Evolutionary conservation across 2,797 vertebrate genomes (phyloP), one percentile per base, ranked within the genome.

Genomic region (Micropoecilia bifurca): DNA sequence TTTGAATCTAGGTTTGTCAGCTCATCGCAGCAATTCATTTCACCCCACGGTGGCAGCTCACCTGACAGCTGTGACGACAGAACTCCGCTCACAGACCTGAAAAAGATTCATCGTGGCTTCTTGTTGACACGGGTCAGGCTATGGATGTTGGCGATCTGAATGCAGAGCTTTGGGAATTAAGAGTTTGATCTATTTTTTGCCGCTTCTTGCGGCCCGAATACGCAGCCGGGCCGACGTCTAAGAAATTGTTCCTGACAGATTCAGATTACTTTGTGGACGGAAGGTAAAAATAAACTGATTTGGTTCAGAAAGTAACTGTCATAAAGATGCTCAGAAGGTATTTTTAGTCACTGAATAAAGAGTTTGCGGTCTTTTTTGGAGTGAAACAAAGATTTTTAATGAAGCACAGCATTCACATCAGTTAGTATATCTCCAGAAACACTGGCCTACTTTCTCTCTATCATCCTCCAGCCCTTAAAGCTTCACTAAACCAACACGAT

Each of bases 361-460:
- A 55, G 45, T 77, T 79, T 14, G 43, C 2, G 1, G 36, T 53
- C 43, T 57, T 53, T 33, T 77, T 20, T 82, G 77, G 57, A 74
- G n/a, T 50, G 46, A 76, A 79, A 85, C 79, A 87, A 76, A 61
- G 59, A 75, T 12, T n/a, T 68, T 78, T 75, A 76, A 71, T 79
- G 48, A 83, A 74, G 63, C 63, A 75, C 76, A 77, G 75, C 71
- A 47, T 88, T 89, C 79, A 86, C 91, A 72, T 83, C 87, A 88
- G 86, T 90, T 90, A 81, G 63, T 79, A 81, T 80, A 85, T 88
- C 85, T 93, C 92, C 87, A 89, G 83, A 82, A 88, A 82, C 83
- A n/a, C 82, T 94, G 93, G 80, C 94, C 93, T 94, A 94, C 90
- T 95, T 94, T 91, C 89, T 88, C 80, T 71, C 76, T 84, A 85